Conservation (phyloP, 2,888 invertebrate species). For the Dolichopus griseipennis region DNA sequence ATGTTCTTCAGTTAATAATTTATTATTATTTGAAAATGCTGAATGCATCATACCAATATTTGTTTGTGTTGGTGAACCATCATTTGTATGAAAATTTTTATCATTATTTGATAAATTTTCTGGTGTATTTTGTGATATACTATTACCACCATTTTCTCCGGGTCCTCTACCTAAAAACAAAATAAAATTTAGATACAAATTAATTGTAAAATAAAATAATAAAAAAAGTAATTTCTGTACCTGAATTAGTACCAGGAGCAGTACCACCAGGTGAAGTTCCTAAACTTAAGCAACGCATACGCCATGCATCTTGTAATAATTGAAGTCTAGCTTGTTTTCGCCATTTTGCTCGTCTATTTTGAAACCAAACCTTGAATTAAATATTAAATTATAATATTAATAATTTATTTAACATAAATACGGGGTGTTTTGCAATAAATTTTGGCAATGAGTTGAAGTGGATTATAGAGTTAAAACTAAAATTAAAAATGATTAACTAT, state of each 20-base stretch:
- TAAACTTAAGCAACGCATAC: constrained; percentile 76
- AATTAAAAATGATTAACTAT: too few relatives aligned
- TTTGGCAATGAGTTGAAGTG: too few relatives aligned
- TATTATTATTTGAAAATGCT: constrained; percentile 36
- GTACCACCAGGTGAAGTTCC: constrained; percentile 52
- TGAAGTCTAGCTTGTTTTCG: constrained; percentile 80
- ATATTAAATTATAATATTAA: not conserved
- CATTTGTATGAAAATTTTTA: constrained; percentile 24
- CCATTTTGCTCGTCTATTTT: constrained; percentile 86
- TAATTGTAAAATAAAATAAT: not conserved
- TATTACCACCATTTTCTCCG: not conserved
- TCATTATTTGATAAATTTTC: constrained; percentile 35
- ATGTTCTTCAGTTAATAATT: constrained; percentile 16
- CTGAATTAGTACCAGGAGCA: constrained; percentile 21
- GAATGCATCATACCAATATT: constrained; percentile 42
- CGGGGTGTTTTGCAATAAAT: too few relatives aligned
- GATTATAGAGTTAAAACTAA: too few relatives aligned
- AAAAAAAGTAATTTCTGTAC: constrained; percentile 12
- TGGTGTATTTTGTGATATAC: constrained; percentile 22
- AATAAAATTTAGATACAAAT: not conserved
- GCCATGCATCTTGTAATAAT: constrained; percentile 80
- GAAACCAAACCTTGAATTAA: constrained; percentile 67
- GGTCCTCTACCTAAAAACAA: constrained; percentile 12
- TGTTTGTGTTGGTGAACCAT: constrained; percentile 22
- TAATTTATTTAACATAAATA: not conserved